A percentile compares a stretch with the other conserved stretches of the same genome.
Evolutionary conservation across 2,113 vertebrate genomes (phyloP).

Genomic region (Barbus barbus): DNA sequence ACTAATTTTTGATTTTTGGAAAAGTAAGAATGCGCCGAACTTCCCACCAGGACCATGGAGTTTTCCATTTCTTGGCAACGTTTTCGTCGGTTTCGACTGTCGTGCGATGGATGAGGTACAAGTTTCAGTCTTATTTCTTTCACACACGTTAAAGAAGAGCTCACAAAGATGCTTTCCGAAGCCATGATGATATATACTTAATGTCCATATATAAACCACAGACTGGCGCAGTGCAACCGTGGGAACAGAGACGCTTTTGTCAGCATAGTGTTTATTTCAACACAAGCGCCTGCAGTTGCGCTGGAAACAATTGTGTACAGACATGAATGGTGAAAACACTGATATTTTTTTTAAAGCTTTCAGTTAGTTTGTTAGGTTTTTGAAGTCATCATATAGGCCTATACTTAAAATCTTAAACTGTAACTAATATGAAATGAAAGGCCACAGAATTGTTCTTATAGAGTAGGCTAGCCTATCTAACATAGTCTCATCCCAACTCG

Average conservation of each 20-base stretch:
- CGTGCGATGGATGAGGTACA: constrained; percentile 66
- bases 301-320: background rate
- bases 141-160: background rate
- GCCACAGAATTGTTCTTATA: no score
- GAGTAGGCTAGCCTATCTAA: no score
- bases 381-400: background rate
- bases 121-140: background rate
- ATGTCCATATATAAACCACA: background rate
- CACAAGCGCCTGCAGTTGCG: background rate
- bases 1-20: constrained; percentile 32
- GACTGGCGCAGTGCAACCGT: background rate
- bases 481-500: no score
- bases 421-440: background rate
- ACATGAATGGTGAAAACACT: background rate
- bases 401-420: background rate
- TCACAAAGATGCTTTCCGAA: background rate
- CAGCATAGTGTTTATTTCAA: background rate
- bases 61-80: constrained; percentile 69
- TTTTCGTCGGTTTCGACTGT: constrained; percentile 56
- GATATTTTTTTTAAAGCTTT: background rate
- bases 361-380: background rate
- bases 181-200: background rate
- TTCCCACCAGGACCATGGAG: constrained; percentile 68
- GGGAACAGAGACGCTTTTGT: background rate
- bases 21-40: constrained; percentile 40